Base-by-base conservation (phyloP, 2,113 vertebrate genomes). In the Dicentrarchus labrax region DNA sequence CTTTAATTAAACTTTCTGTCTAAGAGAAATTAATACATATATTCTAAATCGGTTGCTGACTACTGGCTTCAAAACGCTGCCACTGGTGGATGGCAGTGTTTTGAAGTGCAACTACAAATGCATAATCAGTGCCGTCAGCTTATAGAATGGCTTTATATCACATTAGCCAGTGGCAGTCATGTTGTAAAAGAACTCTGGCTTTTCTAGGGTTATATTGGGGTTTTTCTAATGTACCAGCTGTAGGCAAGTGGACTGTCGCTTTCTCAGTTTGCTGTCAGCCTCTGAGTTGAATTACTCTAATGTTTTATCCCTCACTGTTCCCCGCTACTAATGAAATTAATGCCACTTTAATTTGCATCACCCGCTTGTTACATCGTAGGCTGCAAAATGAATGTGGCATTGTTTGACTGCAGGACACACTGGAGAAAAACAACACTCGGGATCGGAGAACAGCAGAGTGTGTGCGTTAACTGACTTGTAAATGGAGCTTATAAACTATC, bases 291-390 rank as follows among this genome's bases (percentile, higher is more conserved):
- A 87, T 90, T 81, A 90, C 79, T 86, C 79, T 67, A 69, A 78
- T 86, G 79, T 89, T 90, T 88, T 82, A 78, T 86, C 83, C 77
- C 69, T 71, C 73, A 53, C 83, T 47, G 83, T 83, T 89, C 61
- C 60, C 65, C 30, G 61, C 72, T 82, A 84, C 82, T 91, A 89
- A 93, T 89, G 84, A 92, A 93, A 92, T 92, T 78, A 93, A 91
- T 93, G 87, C 84, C 83, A 86, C 90, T 93, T 94, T 93, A 91
- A 94, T 94, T 92, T 91, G 80, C 78, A 89, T 91, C 80, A 80
- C 83, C 62, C 70, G 82, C 75, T 90, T 91, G 82, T 91, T 87
- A 88, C 76, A 75, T 76, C 84, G 73, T 8, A 7, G 66, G 64
- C 85, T 82, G 78, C 50, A 69, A 82, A 89, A 88, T 91, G 53